These are phyloP conservation scores for Atlantisia rogersi DNA, from an alignment of 2,113 vertebrate species.

Conservation along the genomic window DNA sequence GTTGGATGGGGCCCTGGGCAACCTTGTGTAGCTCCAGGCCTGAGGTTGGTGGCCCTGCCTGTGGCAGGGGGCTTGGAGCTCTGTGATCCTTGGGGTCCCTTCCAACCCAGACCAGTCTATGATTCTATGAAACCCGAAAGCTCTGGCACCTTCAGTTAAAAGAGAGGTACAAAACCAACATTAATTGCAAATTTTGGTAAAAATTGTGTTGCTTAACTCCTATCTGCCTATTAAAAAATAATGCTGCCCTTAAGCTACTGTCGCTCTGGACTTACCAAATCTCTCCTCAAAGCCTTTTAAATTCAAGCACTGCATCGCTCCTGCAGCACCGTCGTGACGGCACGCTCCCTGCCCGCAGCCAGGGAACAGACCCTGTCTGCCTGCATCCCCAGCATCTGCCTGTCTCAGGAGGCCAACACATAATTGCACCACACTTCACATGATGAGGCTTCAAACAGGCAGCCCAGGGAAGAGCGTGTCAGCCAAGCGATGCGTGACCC, in stretches of 20 bases:
- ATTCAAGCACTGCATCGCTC: neutral
- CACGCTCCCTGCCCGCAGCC: neutral
- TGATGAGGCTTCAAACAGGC: neutral
- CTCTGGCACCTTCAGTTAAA: neutral
- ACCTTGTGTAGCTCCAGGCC: no score
- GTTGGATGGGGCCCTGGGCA: no score
- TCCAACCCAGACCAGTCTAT: no score
- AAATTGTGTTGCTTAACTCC: neutral
- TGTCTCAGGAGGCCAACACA: neutral
- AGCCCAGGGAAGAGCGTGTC: neutral
- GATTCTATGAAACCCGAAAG: neutral
- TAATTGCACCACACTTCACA: neutral
- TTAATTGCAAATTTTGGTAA: neutral
- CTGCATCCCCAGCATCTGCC: neutral
- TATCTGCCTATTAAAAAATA: neutral
- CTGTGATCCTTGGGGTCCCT: no score
- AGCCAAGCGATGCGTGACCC: rapidly evolving
- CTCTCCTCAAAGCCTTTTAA: neutral
- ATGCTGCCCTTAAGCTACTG: neutral
- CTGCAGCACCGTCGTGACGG: neutral
- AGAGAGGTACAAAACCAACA: neutral
- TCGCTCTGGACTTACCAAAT: neutral
- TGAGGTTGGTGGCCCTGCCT: no score
- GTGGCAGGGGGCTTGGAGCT: no score
- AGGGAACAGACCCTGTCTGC: neutral